Base-by-base conservation (phyloP, 2,888 invertebrate genomes). In the Hyposoter dolosus region DNA sequence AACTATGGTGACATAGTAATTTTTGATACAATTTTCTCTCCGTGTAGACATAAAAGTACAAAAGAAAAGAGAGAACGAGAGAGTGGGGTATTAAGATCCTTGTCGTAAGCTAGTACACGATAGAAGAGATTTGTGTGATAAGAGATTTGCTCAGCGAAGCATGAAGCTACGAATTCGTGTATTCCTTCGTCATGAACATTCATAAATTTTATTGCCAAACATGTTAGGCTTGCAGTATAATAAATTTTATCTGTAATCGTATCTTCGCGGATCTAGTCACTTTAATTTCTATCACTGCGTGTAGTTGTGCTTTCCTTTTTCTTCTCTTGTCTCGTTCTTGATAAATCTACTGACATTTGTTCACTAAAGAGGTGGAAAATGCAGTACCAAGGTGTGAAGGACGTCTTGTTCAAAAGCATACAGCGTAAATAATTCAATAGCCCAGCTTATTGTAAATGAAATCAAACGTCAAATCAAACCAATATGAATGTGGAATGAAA, bases 71-170 rank as follows among this genome's bases (percentile, higher is more conserved):
- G 63, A 75, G 32, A 43, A 43, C 5, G 17, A 23, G 56, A 60
- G 66, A 80, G 32, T 66, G 65, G 43, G 63, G 53, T 32, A 50
- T 43, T 47, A 56, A 79, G 79, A 76, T 71, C 77, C 23, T 85
- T 78, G 85, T 78, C 81, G 77, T 74, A 45, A 76, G 43, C 53
- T 56, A 69, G 47, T 60, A 82, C 81, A 53, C 77, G 81, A 77
- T 82, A 47, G 77, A 35, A 60, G 17, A 66, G 43, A 60, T 71
- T 56, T 19, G 32, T 69, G 81, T 65, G 85, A 85, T 85, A 82
- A 85, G 78, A 78, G 40, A 66, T 78, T 78, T 78, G 85, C 74
- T 82, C 85, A 50, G 23, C 85, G 43, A 82, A 50, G 60, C 85
- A 78, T 85, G 85, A 82, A 78, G 68, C 28, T 74, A 68, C 72